Evolutionary conservation across 2,888 invertebrate genomes (phyloP), one percentile per base, ranked within the genome.

Genomic region (Pteria penguin): DNA sequence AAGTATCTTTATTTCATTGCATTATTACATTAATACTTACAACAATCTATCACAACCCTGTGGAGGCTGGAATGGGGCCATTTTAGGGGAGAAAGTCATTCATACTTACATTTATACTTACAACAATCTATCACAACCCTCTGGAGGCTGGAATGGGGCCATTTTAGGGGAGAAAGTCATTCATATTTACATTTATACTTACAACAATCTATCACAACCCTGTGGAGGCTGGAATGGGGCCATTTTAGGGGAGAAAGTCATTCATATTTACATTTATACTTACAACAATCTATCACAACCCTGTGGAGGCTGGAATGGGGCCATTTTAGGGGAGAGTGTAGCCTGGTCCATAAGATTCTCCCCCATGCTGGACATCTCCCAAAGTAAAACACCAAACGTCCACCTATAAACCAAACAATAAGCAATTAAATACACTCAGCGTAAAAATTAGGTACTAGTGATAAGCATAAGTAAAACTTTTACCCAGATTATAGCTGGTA

Each of bases 301-400:
- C 31, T 65, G 33, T 57, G 80, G 79, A 58, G 76, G 76, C 14
- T 74, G 52, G 27, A 76, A 80, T n/a, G 76, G 74, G 52, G 75
- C 65, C 58, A 67, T 62, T 75, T 74, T 61, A 76, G 63, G 31
- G 63, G 67, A 24, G 65, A 65, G 18, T 18, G 14, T 26, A 72
- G 71, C 18, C 69, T 54, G 24, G 68, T 75, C 26, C 58, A 67
- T 66, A 69, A 82, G 24, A 58, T 72, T 33, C 65, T 78, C 69
- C 3, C 81, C 81, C 4, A 80, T 67, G 2, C 75, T 80, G 52
- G 79, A 72, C 8, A 84, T 65, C 72, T 84, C 84, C 82, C 81
- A 82, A 22, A 82, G 74, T 32, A 79, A 33, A 45, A 84, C 66
- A 18, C 84, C 84, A 72, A 79, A 76, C 4, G 78, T 67, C 79